Base-by-base conservation (phyloP, 2,888 invertebrate species). In the Ormyrus labotus region DNA sequence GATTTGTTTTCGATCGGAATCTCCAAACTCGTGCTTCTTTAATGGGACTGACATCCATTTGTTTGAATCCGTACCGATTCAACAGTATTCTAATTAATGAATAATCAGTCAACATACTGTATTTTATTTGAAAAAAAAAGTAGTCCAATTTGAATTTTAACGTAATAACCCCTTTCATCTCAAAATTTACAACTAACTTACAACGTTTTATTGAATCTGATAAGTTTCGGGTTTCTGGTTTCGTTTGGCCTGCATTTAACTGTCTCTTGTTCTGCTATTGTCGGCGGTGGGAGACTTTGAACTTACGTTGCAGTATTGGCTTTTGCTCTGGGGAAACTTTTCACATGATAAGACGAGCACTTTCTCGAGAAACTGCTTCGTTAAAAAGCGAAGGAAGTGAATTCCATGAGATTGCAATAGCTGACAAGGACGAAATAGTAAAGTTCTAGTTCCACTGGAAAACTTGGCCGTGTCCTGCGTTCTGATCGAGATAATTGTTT, bases 241-340 rank as follows among this genome's bases (percentile, higher is more conserved):
- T 34, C 34, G 50, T 61, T 69, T 70, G 70, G 78, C 67, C 78
- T 70, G 70, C 78, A 78, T 78, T 65, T 74, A 73, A 81, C 69
- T 60, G 72, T 70, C 50, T 65, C 60, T 64, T 57, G 13, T 80
- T 70, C 10, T 74, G 48, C 60, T 61, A 9, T 73, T 11, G 34
- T 34, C 34, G 34, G 60, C 47, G 34, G 6, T 57, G n/a, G 10
- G 34, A 5, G 34, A 34, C 34, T 34, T 34, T 34, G 34, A 34
- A 34, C 34, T 34, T 34, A 34, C 34, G 34, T 34, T 34, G 34
- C 34, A 34, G 34, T 84, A 84, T 84, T 83, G 84, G 83, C 82
- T 84, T 34, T 83, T 81, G 82, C 80, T 69, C 67, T 71, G 81
- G 71, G 19, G 83, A 83, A 86, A 86, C 83, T 86, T 86, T 86